Evolutionary conservation across 2,797 vertebrate genomes (phyloP).

Genomic region (Muscicapa striata): DNA sequence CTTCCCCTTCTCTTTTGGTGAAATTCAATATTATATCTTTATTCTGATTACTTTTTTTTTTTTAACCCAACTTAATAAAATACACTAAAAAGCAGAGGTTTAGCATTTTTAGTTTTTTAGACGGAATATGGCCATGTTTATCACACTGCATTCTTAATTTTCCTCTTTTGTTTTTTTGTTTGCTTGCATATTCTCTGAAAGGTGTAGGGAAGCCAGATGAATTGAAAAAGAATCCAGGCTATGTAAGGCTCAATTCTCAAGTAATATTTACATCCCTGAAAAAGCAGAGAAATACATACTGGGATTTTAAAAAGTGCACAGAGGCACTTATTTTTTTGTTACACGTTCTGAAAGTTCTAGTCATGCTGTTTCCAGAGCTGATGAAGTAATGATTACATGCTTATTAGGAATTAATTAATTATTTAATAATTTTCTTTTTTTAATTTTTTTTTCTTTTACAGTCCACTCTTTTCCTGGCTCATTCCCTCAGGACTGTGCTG

Average conservation of each 20-base stretch:
- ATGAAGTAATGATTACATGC: background rate
- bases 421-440: accelerated
- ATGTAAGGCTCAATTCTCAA: background rate
- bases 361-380: background rate
- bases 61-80: background rate
- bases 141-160: background rate
- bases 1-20: background rate
- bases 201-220: background rate
- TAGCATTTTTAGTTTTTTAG: background rate
- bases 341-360: background rate
- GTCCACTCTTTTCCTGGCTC: background rate
- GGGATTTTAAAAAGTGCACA: background rate
- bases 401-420: background rate
- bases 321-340: background rate
- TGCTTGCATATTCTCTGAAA: background rate
- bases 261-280: background rate
- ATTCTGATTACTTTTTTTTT: background rate
- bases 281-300: background rate
- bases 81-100: background rate
- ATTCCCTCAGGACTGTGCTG: background rate
- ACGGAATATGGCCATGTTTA: background rate
- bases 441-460: background rate
- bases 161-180: background rate
- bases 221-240: background rate
- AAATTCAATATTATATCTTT: background rate